Evolutionary conservation across 2,888 invertebrate genomes (phyloP), one percentile per base, ranked within the genome.

Genomic region (Drosophila kuntzei): DNA sequence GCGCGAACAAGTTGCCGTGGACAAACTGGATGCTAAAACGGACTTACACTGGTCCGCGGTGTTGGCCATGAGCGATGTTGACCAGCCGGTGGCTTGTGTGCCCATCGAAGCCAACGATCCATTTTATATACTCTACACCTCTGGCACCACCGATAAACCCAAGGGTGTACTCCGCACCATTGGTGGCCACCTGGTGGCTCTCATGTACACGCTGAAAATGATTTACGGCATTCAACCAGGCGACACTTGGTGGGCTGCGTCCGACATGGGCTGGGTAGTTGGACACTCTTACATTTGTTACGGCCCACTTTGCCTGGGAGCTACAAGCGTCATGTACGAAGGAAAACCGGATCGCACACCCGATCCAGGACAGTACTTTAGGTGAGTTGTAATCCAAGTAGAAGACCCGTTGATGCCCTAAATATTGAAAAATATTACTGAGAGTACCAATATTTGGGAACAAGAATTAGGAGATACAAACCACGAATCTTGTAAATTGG

Each of bases 281-380:
- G 98, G 98, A 0, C 98, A 98, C 90, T 98, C 98, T 0, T 98
- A 98, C 91, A 98, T 98, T 79, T 97, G 97, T 91, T 98, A 98
- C 84, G 98, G 96, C 0, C 98, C 98, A 0, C 93, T 98, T 4
- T 92, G 97, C 0, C 95, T 95, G 74, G 97, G 98, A 0, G 91
- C 90, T 43, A 98, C 98, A 0, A 96, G 95, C 51, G 94, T 97
- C 18, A 94, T 97, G 93, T 97, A 96, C 88, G 97, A 98, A 92
- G 98, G 98, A 2, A 98, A 98, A 90, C 98, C 98, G 0, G 98
- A 98, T 81, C 95, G 98, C 69, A 98, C 98, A 0, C 98, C 98
- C 0, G 97, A 98, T 92, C 96, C 98, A 3, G 96, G 96, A 37
- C 96, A 97, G 90, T 98, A 97, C 93, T 98, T 97, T 91, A 95